Conservation (phyloP, 2,888 invertebrate species). For the Drosophila borealis region DNA sequence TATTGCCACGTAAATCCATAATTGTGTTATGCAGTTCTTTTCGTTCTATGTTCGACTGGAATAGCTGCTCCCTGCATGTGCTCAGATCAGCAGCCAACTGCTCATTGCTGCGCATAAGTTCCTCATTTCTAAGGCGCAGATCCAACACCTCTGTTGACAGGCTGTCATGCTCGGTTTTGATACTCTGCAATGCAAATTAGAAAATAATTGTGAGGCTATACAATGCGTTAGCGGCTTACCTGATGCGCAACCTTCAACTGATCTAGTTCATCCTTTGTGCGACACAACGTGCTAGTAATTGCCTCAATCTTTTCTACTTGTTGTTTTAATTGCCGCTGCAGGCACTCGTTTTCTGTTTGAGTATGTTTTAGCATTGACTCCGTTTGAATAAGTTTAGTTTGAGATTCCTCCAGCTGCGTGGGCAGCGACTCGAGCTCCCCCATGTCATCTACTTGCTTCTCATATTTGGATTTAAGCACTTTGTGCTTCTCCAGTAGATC, state of each 20-base stretch:
- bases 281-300: slow-evolving; percentile 71
- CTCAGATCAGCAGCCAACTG: slow-evolving; percentile 68
- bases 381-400: slow-evolving; percentile 76
- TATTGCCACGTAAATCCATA: slow-evolving; percentile 92
- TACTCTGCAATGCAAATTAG: slow-evolving; percentile 55
- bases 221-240: slow-evolving; percentile 53
- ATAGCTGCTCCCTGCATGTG: slow-evolving; percentile 82
- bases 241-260: slow-evolving; percentile 68
- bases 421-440: slow-evolving; percentile 86
- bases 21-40: slow-evolving; percentile 89
- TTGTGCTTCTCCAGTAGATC: slow-evolving; percentile 88
- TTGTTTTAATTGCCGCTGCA: slow-evolving; percentile 76
- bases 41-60: slow-evolving; percentile 86
- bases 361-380: slow-evolving; percentile 76
- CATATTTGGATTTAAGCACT: slow-evolving; percentile 86
- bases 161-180: slow-evolving; percentile 67
- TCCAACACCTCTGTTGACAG: slow-evolving; percentile 71
- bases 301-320: slow-evolving; percentile 77
- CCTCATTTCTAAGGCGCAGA: slow-evolving; percentile 71
- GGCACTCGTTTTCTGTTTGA: slow-evolving; percentile 75
- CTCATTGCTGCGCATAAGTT: slow-evolving; percentile 68
- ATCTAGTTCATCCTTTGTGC: slow-evolving; percentile 77
- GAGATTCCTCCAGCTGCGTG: slow-evolving; percentile 86
- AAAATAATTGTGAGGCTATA: too few species aligned
- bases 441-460: slow-evolving; percentile 85